Conservation (phyloP, 1,140 invertebrate species). For the Pseudomyrmex gracilis region DNA sequence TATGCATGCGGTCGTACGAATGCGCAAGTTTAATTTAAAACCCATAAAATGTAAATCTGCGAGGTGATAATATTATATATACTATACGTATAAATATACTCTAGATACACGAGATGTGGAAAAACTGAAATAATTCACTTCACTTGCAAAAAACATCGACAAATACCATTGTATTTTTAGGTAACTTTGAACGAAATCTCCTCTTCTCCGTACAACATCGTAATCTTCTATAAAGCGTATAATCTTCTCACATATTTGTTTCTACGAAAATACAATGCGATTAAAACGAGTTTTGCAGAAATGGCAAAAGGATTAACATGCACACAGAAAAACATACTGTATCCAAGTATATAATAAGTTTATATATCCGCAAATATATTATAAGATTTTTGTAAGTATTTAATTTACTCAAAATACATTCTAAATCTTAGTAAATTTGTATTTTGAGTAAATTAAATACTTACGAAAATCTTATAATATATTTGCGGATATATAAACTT, state of each 20-base stretch:
- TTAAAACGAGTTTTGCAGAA: neutral
- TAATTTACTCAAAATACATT: no score
- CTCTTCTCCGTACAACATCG: neutral
- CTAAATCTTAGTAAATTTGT: no score
- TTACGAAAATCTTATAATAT: no score
- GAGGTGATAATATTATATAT: neutral
- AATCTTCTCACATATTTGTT: neutral
- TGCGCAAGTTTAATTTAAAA: constrained; percentile 19
- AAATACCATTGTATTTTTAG: neutral
- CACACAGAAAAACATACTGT: no score
- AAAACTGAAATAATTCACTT: constrained; percentile 42
- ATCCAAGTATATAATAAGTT: no score
- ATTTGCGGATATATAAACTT: no score
- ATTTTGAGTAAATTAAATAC: no score
- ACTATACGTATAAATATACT: no score
- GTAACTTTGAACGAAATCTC: neutral
- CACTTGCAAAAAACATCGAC: neutral
- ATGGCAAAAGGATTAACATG: neutral
- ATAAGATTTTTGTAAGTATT: no score
- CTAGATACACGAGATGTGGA: no score
- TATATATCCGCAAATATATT: no score
- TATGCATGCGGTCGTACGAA: neutral
- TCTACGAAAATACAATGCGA: neutral
- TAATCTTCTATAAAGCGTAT: neutral
- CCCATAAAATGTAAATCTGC: constrained; percentile 14